Percentiles rank a stretch among this genome's conserved stretches.
phyloP scores from a whole-genome alignment of 2,797 vertebrate genomes.

The Oreortyx pictus region DNA sequence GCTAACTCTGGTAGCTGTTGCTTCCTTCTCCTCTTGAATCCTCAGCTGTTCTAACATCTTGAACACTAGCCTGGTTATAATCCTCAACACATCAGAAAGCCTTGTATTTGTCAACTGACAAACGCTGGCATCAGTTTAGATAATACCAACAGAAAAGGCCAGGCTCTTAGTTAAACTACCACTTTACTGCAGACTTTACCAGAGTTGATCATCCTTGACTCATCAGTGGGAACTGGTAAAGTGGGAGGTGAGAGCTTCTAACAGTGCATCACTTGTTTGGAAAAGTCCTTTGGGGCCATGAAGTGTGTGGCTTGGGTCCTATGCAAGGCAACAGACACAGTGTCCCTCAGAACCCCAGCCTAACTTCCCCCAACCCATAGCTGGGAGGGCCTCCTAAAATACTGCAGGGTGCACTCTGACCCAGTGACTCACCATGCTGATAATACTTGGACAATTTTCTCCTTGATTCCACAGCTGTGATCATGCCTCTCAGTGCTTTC shows the following conservation, averaged over 20 bases:
- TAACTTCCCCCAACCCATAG: neutral
- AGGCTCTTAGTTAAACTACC: neutral
- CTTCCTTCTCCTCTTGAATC: neutral
- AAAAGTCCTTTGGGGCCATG: neutral
- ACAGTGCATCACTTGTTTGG: accelerated
- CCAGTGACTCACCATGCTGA: neutral
- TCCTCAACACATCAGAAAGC: neutral
- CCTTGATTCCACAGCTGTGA: neutral
- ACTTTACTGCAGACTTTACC: neutral
- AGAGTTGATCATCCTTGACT: neutral
- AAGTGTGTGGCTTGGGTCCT: neutral
- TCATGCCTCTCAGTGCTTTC: accelerated
- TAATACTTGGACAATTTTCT: neutral
- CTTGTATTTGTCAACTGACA: neutral
- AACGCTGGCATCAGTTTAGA: neutral
- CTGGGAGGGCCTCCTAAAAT: neutral
- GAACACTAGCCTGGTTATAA: neutral
- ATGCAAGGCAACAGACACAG: neutral
- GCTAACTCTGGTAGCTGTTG: neutral
- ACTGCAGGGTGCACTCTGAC: neutral
- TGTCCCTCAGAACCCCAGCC: neutral
- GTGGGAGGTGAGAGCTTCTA: neutral
- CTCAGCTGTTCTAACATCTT: neutral
- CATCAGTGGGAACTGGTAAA: neutral
- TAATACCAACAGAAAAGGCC: neutral